Evolutionary conservation across 2,797 vertebrate species (phyloP).

Genomic region (Poeciliopsis infans): DNA sequence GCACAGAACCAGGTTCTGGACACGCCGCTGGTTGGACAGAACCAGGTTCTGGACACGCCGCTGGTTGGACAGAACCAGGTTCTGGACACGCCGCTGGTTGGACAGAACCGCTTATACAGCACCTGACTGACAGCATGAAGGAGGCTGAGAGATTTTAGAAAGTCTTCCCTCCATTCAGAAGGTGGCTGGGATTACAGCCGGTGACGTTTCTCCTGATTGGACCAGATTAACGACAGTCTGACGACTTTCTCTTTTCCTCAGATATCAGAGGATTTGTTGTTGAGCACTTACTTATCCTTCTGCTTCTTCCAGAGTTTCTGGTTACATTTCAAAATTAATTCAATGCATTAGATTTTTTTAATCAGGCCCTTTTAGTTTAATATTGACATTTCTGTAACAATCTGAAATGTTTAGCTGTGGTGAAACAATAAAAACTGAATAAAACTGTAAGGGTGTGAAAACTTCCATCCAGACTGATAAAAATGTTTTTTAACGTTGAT

Average conservation of each 20-base stretch:
- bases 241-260: no score
- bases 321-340: no score
- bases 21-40: background rate
- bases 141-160: background rate
- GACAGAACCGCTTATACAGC: background rate
- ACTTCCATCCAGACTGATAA: conserved; percentile 54
- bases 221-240: no score
- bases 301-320: no score
- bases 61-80: no score
- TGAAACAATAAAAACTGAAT: background rate
- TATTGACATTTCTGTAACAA: background rate
- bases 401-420: background rate
- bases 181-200: background rate
- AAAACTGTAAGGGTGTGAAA: background rate
- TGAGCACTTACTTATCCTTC: no score
- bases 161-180: no score
- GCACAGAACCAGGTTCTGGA: background rate
- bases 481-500: conserved; percentile 52
- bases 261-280: no score
- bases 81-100: background rate
- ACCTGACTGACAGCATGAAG: background rate
- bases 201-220: no score
- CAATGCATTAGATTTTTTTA: background rate
- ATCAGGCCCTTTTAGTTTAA: background rate
- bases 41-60: background rate